Evolutionary conservation across 2,797 vertebrate genomes (phyloP).

Genomic region (Sylvilagus floridanus): DNA sequence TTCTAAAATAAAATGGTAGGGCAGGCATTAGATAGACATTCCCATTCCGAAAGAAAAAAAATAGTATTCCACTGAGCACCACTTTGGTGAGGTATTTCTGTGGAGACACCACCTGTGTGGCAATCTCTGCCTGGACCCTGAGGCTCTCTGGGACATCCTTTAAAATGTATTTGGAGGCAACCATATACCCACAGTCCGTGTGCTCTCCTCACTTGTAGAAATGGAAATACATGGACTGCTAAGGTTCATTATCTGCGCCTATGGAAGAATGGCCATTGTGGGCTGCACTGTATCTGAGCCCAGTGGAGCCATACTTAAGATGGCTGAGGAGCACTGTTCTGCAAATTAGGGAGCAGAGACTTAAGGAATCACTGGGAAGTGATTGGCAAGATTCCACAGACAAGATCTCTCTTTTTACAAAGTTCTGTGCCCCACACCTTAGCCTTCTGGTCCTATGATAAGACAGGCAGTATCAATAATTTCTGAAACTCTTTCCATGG

Average conservation of each 20-base stretch:
- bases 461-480: background rate
- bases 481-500: background rate
- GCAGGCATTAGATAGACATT: background rate
- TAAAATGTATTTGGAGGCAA: background rate
- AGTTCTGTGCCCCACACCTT: background rate
- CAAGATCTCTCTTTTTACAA: background rate
- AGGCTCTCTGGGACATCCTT: background rate
- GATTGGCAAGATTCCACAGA: background rate
- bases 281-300: background rate
- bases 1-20: background rate
- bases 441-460: background rate
- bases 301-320: background rate
- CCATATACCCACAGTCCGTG: no score
- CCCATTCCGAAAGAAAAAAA: background rate
- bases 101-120: no score
- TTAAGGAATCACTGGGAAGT: background rate
- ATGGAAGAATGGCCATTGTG: background rate
- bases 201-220: background rate
- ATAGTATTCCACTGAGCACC: background rate
- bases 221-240: background rate
- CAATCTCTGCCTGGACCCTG: background rate
- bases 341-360: background rate
- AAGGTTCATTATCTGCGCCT: background rate
- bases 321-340: background rate
- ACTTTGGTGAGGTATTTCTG: background rate